Evolutionary conservation across 2,797 vertebrate genomes (phyloP), one percentile per base, ranked within the genome.

Genomic region (Ispidina picta): DNA sequence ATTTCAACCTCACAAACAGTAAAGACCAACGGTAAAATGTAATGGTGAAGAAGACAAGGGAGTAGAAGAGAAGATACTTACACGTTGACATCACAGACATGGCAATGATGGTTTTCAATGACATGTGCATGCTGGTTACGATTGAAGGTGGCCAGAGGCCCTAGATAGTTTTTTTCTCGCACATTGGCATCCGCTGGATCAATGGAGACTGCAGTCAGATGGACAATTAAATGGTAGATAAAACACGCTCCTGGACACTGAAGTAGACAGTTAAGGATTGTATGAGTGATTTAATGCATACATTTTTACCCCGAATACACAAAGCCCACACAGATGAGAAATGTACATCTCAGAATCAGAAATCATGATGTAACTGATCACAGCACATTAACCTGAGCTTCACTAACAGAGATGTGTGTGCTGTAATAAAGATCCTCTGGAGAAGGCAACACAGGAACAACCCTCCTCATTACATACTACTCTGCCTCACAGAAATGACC

Each of bases 21-120:
- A 49, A 70, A 46, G 74, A 86, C 26, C 33, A 54, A 62, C 1
- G 20, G 66, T 29, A 48, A 75, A n/a, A 51, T 5, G 51, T 12
- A 72, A 48, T 2, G 14, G 33, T 64, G 71, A 79, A 63, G 80
- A 58, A 63, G 49, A 62, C 35, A 83, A 51, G 39, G 59, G 6
- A 82, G 46, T 4, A 81, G 80, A 52, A 71, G 52, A 80, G 79
- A 41, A 46, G 37, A 43, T 95, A 99, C 99, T 99, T 98, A 99
- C 99, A 99, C 99, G 65, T 99, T 98, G 13, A 99, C 99, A 80
- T 99, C 98, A 92, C 99, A 99, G 89, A 99, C 98, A 97, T 98
- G 99, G 97, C 99, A 99, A 97, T 99, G 99, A 93, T 98, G 98
- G 97, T 99, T 99, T 97, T 99, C 99, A 77, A 99, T 99, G 97